These are phyloP conservation scores for Egretta garzetta DNA, from an alignment of 2,113 vertebrate species.

Conservation along the genomic window DNA sequence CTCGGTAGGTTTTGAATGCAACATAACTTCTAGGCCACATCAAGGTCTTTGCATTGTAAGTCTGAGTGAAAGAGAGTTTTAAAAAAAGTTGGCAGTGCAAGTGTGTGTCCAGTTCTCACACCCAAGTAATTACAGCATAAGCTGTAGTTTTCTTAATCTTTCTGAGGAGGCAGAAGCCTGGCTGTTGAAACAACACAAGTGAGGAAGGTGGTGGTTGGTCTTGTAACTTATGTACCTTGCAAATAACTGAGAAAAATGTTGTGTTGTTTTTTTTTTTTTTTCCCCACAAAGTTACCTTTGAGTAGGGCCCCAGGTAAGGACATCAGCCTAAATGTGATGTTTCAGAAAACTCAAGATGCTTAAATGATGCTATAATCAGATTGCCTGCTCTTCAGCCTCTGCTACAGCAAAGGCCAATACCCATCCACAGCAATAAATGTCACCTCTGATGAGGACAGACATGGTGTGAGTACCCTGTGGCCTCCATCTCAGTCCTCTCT, in stretches of 20 bases:
- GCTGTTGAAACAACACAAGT: background rate
- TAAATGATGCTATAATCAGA: background rate
- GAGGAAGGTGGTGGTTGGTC: background rate
- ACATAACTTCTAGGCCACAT: background rate
- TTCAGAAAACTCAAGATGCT: background rate
- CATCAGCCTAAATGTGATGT: background rate
- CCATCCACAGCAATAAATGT: background rate
- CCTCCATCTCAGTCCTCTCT: background rate
- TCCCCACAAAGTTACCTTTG: background rate
- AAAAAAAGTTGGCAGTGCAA: background rate
- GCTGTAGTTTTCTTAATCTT: background rate
- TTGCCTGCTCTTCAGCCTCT: background rate
- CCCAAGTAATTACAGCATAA: background rate
- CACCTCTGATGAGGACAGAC: background rate
- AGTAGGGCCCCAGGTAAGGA: background rate
- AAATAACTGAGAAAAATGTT: background rate
- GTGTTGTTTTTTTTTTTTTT: rapidly evolving
- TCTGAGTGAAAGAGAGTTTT: background rate
- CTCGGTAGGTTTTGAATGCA: background rate
- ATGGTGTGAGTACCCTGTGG: background rate
- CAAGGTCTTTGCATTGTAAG: background rate
- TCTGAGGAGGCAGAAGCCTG: background rate
- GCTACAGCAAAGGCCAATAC: background rate
- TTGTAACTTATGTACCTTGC: background rate
- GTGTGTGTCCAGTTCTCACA: background rate